Base-by-base conservation (phyloP, 2,797 vertebrate species). In the Spinus pinus region DNA sequence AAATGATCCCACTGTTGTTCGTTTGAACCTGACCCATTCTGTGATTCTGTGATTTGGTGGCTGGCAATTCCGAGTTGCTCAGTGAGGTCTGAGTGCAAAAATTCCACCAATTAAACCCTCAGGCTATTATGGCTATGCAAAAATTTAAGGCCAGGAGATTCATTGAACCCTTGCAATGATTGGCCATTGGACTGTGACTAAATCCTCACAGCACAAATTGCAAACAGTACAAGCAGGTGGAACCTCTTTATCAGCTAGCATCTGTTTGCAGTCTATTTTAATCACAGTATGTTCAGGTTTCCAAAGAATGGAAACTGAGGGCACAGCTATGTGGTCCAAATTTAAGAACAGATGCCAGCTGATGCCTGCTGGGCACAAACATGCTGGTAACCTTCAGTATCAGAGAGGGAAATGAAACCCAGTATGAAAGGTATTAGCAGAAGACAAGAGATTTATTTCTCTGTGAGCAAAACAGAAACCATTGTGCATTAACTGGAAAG, bases 191-290 rank as follows among this genome's bases (percentile, higher is more conserved):
- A 49, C 14, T 31, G 53, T 42, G 39, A 81, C 35, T 75, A 95
- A 90, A 54, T 75, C 31, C 15, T 79, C 30, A 75, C 30, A 84
- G 47, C 23, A 62, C 4, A 58, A 88, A 51, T 9, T 80, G 21
- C 7, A 75, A 67, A 81, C 37, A 75, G 44, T 70, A 44, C 24
- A 79, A 81, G 35, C 12, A 73, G 82, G 61, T 0, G 0, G 44
- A 77, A 75, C n/a, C 21, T 53, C 28, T 86, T 84, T 66, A 75
- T 90, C 10, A 15, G 39, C 35, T 79, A 79, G 58, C 58, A 81
- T 87, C 84, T 91, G 27, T 61, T 91, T 91, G 79, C 62, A 66
- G 66, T 70, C 78, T 91, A n/a, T 79, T 93, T 94, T 77, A 91
- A 79, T 90, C 33, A 53, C 7, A 7, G 57, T 41, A 77, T 15